A percentile compares a stretch with the other conserved stretches of the same genome.
Conservation (phyloP, 2,113 vertebrate genomes). For the Dasyprocta punctata region DNA sequence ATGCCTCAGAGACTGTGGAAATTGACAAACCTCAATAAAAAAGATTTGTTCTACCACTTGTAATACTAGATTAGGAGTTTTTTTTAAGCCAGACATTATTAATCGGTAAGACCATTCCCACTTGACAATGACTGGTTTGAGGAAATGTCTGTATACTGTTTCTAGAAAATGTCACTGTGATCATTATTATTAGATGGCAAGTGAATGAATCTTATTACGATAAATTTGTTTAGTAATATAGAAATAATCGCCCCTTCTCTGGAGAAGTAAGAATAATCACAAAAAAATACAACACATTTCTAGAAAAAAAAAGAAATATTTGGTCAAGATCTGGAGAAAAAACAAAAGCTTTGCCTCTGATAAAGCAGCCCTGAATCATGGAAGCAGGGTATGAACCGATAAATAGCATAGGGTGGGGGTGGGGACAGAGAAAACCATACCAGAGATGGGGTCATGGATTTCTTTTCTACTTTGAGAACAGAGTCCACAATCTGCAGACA, state of each 20-base stretch:
- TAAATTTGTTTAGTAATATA: slow-evolving; percentile 17
- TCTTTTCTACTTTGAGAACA: background rate
- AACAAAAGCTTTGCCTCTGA: background rate
- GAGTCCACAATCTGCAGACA: background rate
- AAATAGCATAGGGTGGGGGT: background rate
- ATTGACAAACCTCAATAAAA: background rate
- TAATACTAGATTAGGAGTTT: background rate
- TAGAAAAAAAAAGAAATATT: background rate
- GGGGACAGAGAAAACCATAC: background rate
- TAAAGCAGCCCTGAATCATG: background rate
- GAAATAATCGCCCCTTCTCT: background rate
- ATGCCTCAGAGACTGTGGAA: background rate
- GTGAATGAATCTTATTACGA: slow-evolving; percentile 22
- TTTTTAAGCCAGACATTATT: background rate
- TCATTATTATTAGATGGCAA: slow-evolving; percentile 4
- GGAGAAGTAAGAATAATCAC: slow-evolving; percentile 13
- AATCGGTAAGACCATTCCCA: slow-evolving; percentile 12
- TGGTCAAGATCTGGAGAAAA: background rate
- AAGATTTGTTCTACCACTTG: slow-evolving; percentile 41
- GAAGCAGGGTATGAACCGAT: background rate
- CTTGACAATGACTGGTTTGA: slow-evolving; percentile 32
- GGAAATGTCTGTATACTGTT: slow-evolving; percentile 9
- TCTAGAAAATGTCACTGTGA: slow-evolving; percentile 55
- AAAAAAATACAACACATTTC: slow-evolving; percentile 20
- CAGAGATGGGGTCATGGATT: background rate